A percentile compares a stretch with the other conserved stretches of the same genome.
Conservation (phyloP, 2,797 vertebrate species). For the Xiphorhynchus erythropygius region DNA sequence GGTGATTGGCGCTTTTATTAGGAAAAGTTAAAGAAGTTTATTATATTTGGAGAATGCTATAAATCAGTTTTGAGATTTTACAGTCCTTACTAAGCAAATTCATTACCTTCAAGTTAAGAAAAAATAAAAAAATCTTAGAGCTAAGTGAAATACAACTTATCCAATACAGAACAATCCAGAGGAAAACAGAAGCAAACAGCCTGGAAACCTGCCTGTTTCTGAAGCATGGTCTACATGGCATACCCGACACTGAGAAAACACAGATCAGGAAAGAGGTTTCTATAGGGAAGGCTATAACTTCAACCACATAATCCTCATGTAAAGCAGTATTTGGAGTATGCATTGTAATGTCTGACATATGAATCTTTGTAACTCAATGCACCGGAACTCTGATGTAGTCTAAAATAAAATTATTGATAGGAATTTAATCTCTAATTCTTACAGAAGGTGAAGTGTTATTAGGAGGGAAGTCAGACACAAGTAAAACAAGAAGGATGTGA, state of each 20-base stretch:
- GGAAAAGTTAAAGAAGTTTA: not conserved
- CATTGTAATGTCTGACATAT: not conserved
- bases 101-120: not conserved
- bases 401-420: not conserved
- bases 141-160: not conserved
- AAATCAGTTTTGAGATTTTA: not conserved
- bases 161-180: not conserved
- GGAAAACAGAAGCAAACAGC: not conserved
- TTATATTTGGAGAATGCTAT: not conserved
- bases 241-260: accelerated
- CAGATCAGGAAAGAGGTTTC: not conserved
- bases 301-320: not conserved
- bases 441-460: not conserved
- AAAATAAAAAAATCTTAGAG: not conserved
- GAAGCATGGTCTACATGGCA: not conserved
- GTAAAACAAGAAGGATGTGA: not conserved
- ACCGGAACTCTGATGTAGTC: not conserved
- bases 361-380: not conserved
- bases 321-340: not conserved
- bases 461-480: not conserved
- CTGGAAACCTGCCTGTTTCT: not conserved
- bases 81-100: not conserved
- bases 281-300: not conserved
- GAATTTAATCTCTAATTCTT: not conserved
- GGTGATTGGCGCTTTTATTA: not conserved